These are phyloP conservation scores for Guaruba guarouba DNA, from an alignment of 2,113 vertebrate genomes.

Conservation along the genomic window DNA sequence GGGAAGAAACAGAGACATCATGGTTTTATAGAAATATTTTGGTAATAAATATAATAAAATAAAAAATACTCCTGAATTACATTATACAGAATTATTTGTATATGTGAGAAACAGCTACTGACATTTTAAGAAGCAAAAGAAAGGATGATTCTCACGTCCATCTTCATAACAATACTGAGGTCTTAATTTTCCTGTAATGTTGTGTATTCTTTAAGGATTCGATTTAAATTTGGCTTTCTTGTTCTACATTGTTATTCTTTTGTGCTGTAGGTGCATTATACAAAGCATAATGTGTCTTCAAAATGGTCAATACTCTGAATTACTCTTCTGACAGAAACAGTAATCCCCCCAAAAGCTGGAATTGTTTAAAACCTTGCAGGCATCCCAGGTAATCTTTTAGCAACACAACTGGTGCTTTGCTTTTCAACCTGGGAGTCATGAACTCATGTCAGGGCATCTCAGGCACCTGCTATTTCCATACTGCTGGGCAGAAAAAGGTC, in stretches of 20 bases:
- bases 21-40: not conserved
- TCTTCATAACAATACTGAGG: not conserved
- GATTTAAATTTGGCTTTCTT: not conserved
- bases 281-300: not conserved
- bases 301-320: not conserved
- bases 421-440: not conserved
- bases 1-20: not conserved
- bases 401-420: not conserved
- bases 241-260: not conserved
- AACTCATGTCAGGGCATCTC: not conserved
- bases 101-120: not conserved
- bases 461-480: not conserved
- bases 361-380: not conserved
- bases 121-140: not conserved
- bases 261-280: not conserved
- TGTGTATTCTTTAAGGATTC: not conserved
- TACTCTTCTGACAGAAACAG: not conserved
- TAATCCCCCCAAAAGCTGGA: not conserved
- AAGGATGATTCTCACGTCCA: not conserved
- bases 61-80: not conserved
- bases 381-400: not conserved
- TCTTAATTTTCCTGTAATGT: not conserved
- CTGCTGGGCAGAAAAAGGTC: not conserved
- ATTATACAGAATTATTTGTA: not conserved
- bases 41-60: not conserved